A percentile compares a stretch with the other conserved stretches of the same genome.
Evolutionary conservation across 2,888 invertebrate genomes (phyloP).

Genomic region (Maniola hyperantus): DNA sequence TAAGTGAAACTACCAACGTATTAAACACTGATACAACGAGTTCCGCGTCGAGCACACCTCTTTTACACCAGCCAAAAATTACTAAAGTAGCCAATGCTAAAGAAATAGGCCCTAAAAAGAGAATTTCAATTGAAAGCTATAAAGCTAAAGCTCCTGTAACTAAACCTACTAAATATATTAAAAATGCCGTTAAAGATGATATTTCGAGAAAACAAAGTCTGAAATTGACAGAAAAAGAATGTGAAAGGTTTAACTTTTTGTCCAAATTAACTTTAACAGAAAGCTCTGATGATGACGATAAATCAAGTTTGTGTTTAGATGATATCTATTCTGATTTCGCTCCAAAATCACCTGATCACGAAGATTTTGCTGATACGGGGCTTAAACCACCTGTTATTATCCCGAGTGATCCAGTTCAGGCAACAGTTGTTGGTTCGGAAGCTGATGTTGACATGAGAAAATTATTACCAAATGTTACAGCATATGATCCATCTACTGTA

Average conservation of each 20-base stretch:
- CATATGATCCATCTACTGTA: slow-evolving; percentile 18
- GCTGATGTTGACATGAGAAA: slow-evolving; percentile 70
- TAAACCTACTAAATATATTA: slow-evolving; percentile 45
- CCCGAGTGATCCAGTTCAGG: slow-evolving; percentile 66
- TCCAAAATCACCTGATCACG: slow-evolving; percentile 71
- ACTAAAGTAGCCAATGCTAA: slow-evolving; percentile 64
- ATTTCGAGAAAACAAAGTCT: slow-evolving; percentile 63
- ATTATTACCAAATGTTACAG: slow-evolving; percentile 46
- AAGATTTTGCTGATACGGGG: slow-evolving; percentile 48
- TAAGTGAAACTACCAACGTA: slow-evolving; percentile 62
- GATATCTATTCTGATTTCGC: slow-evolving; percentile 61
- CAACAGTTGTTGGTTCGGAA: slow-evolving; percentile 45
- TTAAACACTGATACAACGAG: slow-evolving; percentile 48
- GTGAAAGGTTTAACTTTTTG: slow-evolving; percentile 71
- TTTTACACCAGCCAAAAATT: slow-evolving; percentile 71
- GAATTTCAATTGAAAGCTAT: slow-evolving; percentile 77
- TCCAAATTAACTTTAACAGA: slow-evolving; percentile 57
- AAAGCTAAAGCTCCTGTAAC: slow-evolving; percentile 60
- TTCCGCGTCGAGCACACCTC: slow-evolving; percentile 51
- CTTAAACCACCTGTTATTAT: slow-evolving; percentile 65
- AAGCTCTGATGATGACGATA: slow-evolving; percentile 60
- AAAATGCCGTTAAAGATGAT: slow-evolving; percentile 50
- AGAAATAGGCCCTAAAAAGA: slow-evolving; percentile 64
- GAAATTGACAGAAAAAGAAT: slow-evolving; percentile 76
- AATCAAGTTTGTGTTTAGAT: slow-evolving; percentile 43